Base-by-base conservation (phyloP, 2,113 vertebrate species). In the Mobula hypostoma region DNA sequence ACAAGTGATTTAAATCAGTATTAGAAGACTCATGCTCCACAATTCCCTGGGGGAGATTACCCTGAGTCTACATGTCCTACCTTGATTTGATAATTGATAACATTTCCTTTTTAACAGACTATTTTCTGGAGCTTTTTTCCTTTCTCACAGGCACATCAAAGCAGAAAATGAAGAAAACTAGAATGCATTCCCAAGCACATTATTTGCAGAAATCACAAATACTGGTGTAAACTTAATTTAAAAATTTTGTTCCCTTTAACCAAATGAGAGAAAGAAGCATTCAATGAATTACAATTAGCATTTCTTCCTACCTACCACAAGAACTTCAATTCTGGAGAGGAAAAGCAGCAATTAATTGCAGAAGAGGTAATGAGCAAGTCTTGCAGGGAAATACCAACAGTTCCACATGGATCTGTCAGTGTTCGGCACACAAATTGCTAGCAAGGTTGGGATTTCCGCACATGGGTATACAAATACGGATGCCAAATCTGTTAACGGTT, bases 21-120 rank as follows among this genome's bases (percentile, higher is more conserved):
- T 96, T 96, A 96, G 96, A 95, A 95, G 95, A 96, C 96, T 96
- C 95, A 96, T 87, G 93, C 95, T 94, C 95, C 95, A 94, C 80
- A 94, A 94, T 96, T 96, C 96, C 96, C 7, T 90, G 96, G 96
- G 96, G 94, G 94, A 96, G 96, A 97, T 96, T 96, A 96, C 96
- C 91, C 70, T 95, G 95, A 96, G 96, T 95, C 96, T 95, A 85
- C 72, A 85, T 85, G 85, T 90, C 93, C 79, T 82, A 61, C 80
- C 66, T 79, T 94, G 82, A 94, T 72, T 77, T 95, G 95, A 96
- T 96, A 96, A 95, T 95, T 96, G 97, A 97, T 96, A 96, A 95
- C 95, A 96, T 94, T 94, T 95, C 94, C 96, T 97, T 96, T 95
- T 94, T 95, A 96, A 83, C 66, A 95, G 95, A 85, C 77, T 66